These are phyloP conservation scores for Branchipolynoe longqiensis DNA, from an alignment of 2,888 invertebrate genomes.

Conservation along the genomic window DNA sequence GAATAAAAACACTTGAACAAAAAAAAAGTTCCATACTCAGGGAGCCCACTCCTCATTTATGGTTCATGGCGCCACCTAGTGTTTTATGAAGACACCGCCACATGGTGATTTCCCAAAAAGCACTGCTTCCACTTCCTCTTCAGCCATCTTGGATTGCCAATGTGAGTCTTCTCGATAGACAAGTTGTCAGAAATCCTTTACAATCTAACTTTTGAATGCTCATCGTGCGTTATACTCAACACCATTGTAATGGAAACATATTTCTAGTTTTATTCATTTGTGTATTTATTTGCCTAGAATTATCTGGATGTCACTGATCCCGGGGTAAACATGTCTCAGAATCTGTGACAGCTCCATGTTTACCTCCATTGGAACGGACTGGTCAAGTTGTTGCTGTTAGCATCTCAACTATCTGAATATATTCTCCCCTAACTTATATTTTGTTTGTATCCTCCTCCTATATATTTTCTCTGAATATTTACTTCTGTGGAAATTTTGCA, in stretches of 20 bases:
- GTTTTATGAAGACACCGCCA: neutral
- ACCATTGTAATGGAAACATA: neutral
- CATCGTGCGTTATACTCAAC: neutral
- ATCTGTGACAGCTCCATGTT: no score
- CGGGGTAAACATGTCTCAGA: neutral
- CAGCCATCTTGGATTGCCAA: conserved; percentile 55
- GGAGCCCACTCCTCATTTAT: no score
- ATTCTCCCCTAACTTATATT: no score
- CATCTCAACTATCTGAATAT: no score
- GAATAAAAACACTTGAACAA: no score
- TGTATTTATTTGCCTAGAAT: conserved; percentile 9
- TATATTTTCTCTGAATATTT: no score
- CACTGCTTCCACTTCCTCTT: conserved; percentile 45
- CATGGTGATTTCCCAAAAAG: conserved; percentile 19
- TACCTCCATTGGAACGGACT: no score
- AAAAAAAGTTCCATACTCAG: no score
- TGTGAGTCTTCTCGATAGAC: conserved; percentile 38
- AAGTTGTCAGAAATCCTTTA: neutral
- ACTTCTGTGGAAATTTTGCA: no score
- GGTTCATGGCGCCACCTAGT: neutral
- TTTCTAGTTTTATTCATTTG: neutral
- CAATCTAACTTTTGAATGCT: neutral
- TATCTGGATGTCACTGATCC: no score
- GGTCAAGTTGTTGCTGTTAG: no score
- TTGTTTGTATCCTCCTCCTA: no score